Conservation (phyloP, 2,888 invertebrate species). For the Pocota personata region DNA sequence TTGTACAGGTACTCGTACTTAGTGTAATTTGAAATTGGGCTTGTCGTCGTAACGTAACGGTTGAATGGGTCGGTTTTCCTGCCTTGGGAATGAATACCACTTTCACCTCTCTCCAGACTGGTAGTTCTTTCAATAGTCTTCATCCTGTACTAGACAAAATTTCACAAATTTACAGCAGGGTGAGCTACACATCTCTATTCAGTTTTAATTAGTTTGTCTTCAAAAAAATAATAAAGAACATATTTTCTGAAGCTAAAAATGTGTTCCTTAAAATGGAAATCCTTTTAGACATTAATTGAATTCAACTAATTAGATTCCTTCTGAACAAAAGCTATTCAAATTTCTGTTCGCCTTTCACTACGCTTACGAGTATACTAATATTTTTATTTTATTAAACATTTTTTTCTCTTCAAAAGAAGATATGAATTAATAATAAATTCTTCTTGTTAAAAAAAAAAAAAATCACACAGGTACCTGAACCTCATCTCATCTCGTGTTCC, state of each 20-base stretch:
- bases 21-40: too few relatives aligned
- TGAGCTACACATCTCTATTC: neutral
- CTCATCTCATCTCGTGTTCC: constrained; percentile 2
- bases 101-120: too few relatives aligned
- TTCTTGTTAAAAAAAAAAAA: neutral
- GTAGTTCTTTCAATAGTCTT: too few relatives aligned
- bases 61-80: too few relatives aligned
- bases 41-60: too few relatives aligned
- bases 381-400: neutral
- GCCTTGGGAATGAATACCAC: too few relatives aligned
- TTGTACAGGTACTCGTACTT: too few relatives aligned
- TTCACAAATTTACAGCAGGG: too few relatives aligned
- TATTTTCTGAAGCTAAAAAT: too few relatives aligned
- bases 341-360: neutral
- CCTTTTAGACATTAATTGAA: neutral
- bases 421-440: constrained; percentile 21
- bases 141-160: too few relatives aligned
- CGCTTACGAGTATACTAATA: neutral
- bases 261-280: neutral
- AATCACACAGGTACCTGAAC: constrained; percentile 1
- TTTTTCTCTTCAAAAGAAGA: neutral
- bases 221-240: neutral
- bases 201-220: neutral
- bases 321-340: neutral
- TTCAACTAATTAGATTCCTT: neutral